Base-by-base conservation (phyloP, 35 echinoderm and acorn worm genomes). In the Lytechinus pictus region DNA sequence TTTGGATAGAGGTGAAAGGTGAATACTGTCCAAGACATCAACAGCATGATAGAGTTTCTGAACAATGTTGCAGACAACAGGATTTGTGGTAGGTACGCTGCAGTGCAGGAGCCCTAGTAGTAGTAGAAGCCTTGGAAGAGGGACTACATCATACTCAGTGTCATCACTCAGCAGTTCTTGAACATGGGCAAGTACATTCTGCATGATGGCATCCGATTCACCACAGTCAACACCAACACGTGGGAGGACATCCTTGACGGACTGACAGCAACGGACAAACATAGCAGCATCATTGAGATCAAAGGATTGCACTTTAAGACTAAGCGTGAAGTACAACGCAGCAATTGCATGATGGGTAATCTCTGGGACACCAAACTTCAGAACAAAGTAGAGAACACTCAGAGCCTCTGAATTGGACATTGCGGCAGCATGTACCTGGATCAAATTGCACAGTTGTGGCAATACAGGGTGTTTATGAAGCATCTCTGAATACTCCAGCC, bases 51-150 rank as follows among this genome's bases (percentile, higher is more conserved):
- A 57, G 13, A 93, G 8, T 57, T 93, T 93, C 92, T 93, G 92
- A 54, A 57, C 55, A 57, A 93, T 93, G 53, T 54, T 93, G 55
- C 16, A 54, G 27, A 93, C 92, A 93, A 27, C 52, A 16, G 92
- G 92, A 4, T 93, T 9, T 3, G 92, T 28, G 92, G 28, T 57
- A 57, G 55, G 14, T 9, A 93, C 92, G 21, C 54, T 93, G 21
- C 92, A 93, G 54, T 93, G 92, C n/a, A 93, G 53, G 52, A 93
- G 54, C 54, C 53, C 92, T 54, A 93, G 92, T 3, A 93, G 55
- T 54, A 93, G 92, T 3, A 93, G 55, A 27, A 93, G 55, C 55
- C 92, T 93, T 33, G 29, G 52, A 10, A 93, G 27, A 54, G 54
- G 29, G 27, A 19, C 92, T 21, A 54, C n/a, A 8, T 93, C 92